Percentiles rank a stretch among this genome's conserved stretches.
These are phyloP conservation scores for Poecilia picta DNA, from an alignment of 2,797 vertebrate species.

Conservation along the genomic window DNA sequence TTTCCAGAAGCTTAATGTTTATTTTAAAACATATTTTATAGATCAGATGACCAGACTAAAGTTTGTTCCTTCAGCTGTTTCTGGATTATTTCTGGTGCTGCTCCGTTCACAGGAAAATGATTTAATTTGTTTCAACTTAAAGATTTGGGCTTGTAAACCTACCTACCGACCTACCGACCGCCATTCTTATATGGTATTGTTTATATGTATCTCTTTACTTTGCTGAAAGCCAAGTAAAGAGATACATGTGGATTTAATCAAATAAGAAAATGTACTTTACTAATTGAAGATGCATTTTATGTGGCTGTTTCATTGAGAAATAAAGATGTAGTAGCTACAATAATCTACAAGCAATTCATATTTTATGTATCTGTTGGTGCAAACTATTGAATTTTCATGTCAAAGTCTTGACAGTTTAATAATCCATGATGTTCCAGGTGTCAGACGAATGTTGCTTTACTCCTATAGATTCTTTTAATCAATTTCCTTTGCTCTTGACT, in stretches of 20 bases:
- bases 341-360: not conserved
- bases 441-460: not conserved
- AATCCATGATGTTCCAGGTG: not conserved
- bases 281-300: not conserved
- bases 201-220: not conserved
- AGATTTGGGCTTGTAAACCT: constrained; percentile 27
- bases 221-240: not conserved
- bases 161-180: no score
- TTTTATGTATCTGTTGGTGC: not conserved
- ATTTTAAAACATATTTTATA: constrained; percentile 19
- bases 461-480: not conserved
- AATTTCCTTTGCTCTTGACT: not conserved
- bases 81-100: constrained; percentile 17
- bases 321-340: not conserved
- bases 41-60: not conserved
- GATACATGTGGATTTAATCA: not conserved
- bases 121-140: constrained; percentile 47
- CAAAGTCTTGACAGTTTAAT: not conserved
- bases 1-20: not conserved
- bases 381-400: not conserved
- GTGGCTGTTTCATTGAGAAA: not conserved
- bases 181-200: no score
- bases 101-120: constrained; percentile 17
- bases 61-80: constrained; percentile 32
- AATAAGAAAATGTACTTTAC: not conserved